Evolutionary conservation across 2,888 invertebrate species (phyloP).

Genomic region (Drosophila parthenogenetica): DNA sequence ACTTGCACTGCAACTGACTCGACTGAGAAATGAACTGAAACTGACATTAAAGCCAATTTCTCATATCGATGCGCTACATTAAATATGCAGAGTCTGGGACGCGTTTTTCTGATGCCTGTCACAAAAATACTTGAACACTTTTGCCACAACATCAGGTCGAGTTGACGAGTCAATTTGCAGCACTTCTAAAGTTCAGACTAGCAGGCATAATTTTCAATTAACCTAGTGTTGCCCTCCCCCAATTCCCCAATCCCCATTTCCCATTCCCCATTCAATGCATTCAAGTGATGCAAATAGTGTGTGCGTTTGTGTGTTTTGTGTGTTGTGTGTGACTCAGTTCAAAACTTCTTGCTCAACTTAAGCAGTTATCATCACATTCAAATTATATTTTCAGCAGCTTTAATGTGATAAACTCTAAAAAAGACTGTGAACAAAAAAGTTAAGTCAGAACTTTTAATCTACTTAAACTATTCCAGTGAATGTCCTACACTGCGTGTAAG

Average conservation of each 20-base stretch:
- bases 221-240: constrained; percentile 10
- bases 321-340: constrained; percentile 26
- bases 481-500: no score
- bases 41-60: constrained; percentile 48
- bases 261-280: constrained; percentile 44
- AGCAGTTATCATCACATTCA: constrained; percentile 7
- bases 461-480: no score
- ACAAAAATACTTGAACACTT: constrained; percentile 20
- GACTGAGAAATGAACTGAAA: background rate
- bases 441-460: no score
- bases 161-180: constrained; percentile 12
- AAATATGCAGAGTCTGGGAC: constrained; percentile 35
- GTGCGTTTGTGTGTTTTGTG: constrained; percentile 10
- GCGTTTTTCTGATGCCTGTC: constrained; percentile 8
- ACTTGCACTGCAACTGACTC: constrained; percentile 45
- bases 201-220: constrained; percentile 47
- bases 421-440: no score
- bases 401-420: no score
- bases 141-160: constrained; percentile 6
- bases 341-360: constrained; percentile 17
- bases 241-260: no score
- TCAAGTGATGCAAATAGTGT: constrained; percentile 25
- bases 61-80: constrained; percentile 49
- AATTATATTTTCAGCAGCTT: no score
- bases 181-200: background rate